phyloP scores from a whole-genome alignment of 2,797 vertebrate species.

The Syngnathus rostellatus region DNA sequence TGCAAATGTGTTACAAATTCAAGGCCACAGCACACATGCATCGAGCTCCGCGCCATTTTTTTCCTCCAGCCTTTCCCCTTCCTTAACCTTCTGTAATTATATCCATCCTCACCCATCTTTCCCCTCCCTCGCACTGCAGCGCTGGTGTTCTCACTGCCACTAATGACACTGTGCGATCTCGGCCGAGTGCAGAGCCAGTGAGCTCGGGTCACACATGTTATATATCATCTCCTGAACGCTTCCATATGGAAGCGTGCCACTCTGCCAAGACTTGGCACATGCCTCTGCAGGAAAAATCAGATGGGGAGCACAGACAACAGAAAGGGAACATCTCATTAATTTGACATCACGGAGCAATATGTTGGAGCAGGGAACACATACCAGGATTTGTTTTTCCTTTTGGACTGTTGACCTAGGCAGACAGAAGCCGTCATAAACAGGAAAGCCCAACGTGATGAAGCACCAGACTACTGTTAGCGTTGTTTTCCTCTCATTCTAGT shows the following conservation, averaged over 20 bases:
- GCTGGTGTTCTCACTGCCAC: slow-evolving; percentile 47
- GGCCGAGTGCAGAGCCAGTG: slow-evolving; percentile 50
- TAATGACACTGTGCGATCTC: slow-evolving; percentile 60
- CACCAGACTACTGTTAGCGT: slow-evolving; percentile 16
- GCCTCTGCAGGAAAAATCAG: slow-evolving; percentile 14
- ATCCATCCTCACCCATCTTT: slow-evolving; percentile 48
- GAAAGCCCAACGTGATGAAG: slow-evolving; percentile 49
- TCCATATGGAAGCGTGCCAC: slow-evolving; percentile 64
- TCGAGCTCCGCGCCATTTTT: slow-evolving; percentile 41
- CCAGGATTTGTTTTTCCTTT: slow-evolving; percentile 33
- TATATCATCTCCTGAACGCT: slow-evolving; percentile 66
- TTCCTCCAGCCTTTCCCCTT: slow-evolving; percentile 42
- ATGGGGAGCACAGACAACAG: slow-evolving; percentile 13
- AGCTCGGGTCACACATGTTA: slow-evolving; percentile 63
- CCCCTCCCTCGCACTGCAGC: slow-evolving; percentile 47
- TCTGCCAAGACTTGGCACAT: slow-evolving; percentile 48
- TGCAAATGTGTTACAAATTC: slow-evolving; percentile 30
- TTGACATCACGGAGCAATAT: slow-evolving; percentile 35
- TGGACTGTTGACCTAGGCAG: slow-evolving; percentile 49
- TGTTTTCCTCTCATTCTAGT: neutral
- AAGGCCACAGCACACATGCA: slow-evolving; percentile 24
- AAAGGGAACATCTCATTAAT: slow-evolving; percentile 49
- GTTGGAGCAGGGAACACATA: slow-evolving; percentile 44
- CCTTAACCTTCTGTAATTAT: slow-evolving; percentile 57
- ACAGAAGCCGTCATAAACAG: slow-evolving; percentile 53